phyloP scores from a whole-genome alignment of 1,140 invertebrate species.

The Agrilus planipennis region DNA sequence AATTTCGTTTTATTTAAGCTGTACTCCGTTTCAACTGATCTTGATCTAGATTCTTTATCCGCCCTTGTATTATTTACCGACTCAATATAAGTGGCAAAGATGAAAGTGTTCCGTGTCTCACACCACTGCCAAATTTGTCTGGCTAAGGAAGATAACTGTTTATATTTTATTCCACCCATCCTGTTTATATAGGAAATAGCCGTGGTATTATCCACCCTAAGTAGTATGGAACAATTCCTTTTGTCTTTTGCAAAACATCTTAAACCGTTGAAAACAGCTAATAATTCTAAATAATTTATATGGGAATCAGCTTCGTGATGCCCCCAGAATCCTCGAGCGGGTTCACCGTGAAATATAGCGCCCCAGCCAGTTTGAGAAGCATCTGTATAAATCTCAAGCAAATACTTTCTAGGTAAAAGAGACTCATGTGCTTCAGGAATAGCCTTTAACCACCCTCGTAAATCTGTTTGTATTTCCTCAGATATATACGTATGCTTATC shows the following conservation, averaged over 20 bases:
- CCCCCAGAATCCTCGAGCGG: conserved; percentile 18
- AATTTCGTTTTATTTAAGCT: conserved; percentile 4
- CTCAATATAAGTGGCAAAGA: conserved; percentile 5
- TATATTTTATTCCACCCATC: conserved; percentile 17
- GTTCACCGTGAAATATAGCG: conserved; percentile 12
- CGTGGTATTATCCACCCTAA: conserved; percentile 20
- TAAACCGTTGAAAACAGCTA: conserved; percentile 18
- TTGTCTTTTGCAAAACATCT: conserved; percentile 17
- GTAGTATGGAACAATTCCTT: conserved; percentile 3
- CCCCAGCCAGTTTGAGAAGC: conserved; percentile 25
- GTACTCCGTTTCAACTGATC: conserved; percentile 9
- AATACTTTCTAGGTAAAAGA: conserved; percentile 6
- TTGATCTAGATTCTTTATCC: conserved; percentile 17
- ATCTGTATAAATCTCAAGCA: conserved; percentile 22
- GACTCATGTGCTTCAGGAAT: conserved; percentile 10
- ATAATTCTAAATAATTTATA: conserved; percentile 23
- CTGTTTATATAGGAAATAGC: conserved; percentile 34
- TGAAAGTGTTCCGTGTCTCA: conserved; percentile 15
- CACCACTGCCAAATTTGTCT: conserved; percentile 23
- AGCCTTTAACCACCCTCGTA: conserved; percentile 21
- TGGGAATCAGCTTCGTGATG: conserved; percentile 12
- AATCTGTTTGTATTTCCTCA: conserved; percentile 9
- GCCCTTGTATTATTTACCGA: conserved; percentile 17
- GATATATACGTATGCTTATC: neutral
- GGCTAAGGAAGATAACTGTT: conserved; percentile 16